phyloP scores from a whole-genome alignment of 92 coral and sea anemone genomes.

The Zoanthus gigantus region DNA sequence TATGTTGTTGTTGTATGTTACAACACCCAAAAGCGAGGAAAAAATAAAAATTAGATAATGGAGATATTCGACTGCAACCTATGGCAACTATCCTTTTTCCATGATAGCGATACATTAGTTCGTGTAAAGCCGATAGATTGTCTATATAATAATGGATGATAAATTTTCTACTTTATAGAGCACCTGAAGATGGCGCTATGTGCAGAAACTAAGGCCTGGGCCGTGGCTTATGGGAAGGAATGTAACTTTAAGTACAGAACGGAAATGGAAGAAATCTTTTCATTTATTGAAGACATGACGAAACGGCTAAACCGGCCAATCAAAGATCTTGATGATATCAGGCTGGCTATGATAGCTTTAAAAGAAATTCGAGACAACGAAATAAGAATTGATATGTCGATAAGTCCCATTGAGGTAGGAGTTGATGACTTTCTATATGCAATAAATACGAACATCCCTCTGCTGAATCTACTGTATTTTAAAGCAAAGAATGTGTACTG shows the following conservation, averaged over 20 bases:
- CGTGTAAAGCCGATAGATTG: no score
- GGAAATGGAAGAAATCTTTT: constrained; percentile 88
- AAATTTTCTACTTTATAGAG: constrained; percentile 47
- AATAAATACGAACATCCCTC: background rate
- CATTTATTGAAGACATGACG: constrained; percentile 85
- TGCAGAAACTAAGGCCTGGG: constrained; percentile 92
- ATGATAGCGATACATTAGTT: no score
- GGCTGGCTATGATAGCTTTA: constrained; percentile 86
- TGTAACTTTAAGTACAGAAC: constrained; percentile 87
- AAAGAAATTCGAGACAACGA: constrained; percentile 90
- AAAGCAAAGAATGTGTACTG: no score
- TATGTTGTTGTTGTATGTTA: no score
- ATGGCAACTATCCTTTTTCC: no score
- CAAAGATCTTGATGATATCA: constrained; percentile 93
- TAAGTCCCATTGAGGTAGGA: constrained; percentile 88
- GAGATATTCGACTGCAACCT: no score
- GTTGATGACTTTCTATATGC: background rate
- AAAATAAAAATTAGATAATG: no score
- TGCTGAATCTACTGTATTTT: no score
- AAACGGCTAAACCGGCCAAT: constrained; percentile 92
- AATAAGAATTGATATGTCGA: constrained; percentile 90
- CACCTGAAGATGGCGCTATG: constrained; percentile 87
- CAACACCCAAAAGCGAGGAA: no score
- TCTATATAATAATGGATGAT: no score
- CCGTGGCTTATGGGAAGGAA: constrained; percentile 81